Evolutionary conservation across 2,888 invertebrate species (phyloP).

Genomic region (Helicoverpa assulta): DNA sequence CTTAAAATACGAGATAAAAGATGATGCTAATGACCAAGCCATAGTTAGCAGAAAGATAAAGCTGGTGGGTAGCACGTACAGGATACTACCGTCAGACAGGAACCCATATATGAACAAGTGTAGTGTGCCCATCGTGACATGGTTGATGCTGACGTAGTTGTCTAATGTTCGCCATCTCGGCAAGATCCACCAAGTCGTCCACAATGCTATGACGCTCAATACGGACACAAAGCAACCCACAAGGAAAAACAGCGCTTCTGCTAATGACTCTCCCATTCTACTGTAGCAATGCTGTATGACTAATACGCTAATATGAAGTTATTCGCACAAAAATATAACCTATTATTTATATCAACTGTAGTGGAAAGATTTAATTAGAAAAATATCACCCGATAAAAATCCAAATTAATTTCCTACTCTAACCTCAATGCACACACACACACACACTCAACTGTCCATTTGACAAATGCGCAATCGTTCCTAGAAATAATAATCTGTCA

Average conservation of each 20-base stretch:
- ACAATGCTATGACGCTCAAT: conserved; percentile 36
- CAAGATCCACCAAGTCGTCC: conserved; percentile 60
- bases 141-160: conserved; percentile 60
- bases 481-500: no score
- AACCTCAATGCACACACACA: no score
- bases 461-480: no score
- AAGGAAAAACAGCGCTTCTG: neutral
- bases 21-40: conserved; percentile 55
- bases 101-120: conserved; percentile 28
- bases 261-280: no score
- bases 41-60: conserved; percentile 37
- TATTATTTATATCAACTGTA: no score
- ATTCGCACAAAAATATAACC: no score
- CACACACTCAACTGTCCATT: no score
- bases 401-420: no score
- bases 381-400: no score
- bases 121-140: conserved; percentile 57
- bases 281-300: no score
- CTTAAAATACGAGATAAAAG: conserved; percentile 58
- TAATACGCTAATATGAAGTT: no score
- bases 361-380: no score
- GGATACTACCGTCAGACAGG: neutral
- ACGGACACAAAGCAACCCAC: conserved; percentile 27
- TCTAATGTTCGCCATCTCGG: conserved; percentile 65
- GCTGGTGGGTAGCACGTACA: neutral